Conservation (phyloP, 2,888 invertebrate genomes). For the Coelinius sp. region DNA sequence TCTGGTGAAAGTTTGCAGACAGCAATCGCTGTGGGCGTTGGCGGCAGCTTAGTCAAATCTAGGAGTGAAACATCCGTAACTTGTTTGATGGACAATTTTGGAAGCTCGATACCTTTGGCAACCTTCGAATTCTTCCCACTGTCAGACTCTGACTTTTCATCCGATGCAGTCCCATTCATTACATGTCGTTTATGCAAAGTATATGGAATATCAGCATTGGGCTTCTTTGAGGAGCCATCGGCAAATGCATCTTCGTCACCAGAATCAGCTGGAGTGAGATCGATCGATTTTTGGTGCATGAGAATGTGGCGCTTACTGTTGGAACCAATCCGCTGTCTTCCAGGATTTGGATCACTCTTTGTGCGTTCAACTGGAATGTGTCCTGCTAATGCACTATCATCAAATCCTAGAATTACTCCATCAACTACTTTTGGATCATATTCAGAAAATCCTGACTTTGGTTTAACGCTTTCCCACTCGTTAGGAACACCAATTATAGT, state of each 20-base stretch:
- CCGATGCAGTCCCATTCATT: slow-evolving; percentile 84
- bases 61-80: slow-evolving; percentile 61
- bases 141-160: slow-evolving; percentile 66
- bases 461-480: slow-evolving; percentile 63
- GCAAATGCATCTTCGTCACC: slow-evolving; percentile 87
- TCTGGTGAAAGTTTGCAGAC: slow-evolving; percentile 69
- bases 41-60: slow-evolving; percentile 61
- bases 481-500: slow-evolving; percentile 55
- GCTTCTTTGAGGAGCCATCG: slow-evolving; percentile 71
- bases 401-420: slow-evolving; percentile 66
- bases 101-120: slow-evolving; percentile 57
- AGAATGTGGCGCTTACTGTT: slow-evolving; percentile 83
- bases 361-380: slow-evolving; percentile 85
- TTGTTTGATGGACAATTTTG: slow-evolving; percentile 61
- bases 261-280: slow-evolving; percentile 87
- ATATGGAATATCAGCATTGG: slow-evolving; percentile 81
- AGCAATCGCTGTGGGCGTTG: slow-evolving; percentile 49
- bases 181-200: slow-evolving; percentile 87
- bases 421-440: slow-evolving; percentile 79
- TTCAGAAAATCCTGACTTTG: slow-evolving; percentile 72
- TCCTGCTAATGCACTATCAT: slow-evolving; percentile 57
- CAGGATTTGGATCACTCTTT: slow-evolving; percentile 89
- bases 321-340: slow-evolving; percentile 80
- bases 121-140: slow-evolving; percentile 56
- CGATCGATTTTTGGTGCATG: slow-evolving; percentile 90